Evolutionary conservation across 2,113 vertebrate genomes (phyloP).

Genomic region (Phyllostomus discolor): DNA sequence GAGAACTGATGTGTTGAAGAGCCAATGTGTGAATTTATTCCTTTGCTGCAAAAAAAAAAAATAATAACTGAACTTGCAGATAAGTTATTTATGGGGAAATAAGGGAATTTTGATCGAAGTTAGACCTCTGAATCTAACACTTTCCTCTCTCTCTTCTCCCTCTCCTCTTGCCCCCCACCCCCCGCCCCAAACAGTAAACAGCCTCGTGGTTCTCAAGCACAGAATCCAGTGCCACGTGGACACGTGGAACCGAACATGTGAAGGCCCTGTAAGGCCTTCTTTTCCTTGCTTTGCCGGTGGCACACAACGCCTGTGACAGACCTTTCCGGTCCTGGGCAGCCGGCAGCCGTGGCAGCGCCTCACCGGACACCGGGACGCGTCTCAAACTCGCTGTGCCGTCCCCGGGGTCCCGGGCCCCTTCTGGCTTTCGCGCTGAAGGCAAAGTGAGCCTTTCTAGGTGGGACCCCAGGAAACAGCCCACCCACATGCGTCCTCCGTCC

Average conservation of each 20-base stretch:
- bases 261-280: fast-evolving
- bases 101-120: background rate
- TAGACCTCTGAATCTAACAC: background rate
- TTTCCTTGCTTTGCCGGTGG: background rate
- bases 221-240: background rate
- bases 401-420: background rate
- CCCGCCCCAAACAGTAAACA: background rate
- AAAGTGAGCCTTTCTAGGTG: background rate
- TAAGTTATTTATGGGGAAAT: background rate
- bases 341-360: fast-evolving
- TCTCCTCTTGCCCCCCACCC: too few species aligned
- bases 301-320: fast-evolving
- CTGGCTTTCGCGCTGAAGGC: background rate
- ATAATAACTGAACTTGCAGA: background rate
- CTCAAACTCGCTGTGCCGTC: fast-evolving
- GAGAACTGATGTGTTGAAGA: background rate
- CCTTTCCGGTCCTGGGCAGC: fast-evolving
- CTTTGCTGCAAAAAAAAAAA: background rate
- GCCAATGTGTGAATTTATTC: background rate
- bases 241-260: fast-evolving
- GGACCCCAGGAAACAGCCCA: fast-evolving
- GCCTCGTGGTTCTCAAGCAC: background rate
- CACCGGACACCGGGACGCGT: fast-evolving
- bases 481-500: fast-evolving
- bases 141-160: too few species aligned